Evolutionary conservation across 2,113 vertebrate species (phyloP), one percentile per base, ranked within the genome.

Genomic region (Trematocara macrostoma): DNA sequence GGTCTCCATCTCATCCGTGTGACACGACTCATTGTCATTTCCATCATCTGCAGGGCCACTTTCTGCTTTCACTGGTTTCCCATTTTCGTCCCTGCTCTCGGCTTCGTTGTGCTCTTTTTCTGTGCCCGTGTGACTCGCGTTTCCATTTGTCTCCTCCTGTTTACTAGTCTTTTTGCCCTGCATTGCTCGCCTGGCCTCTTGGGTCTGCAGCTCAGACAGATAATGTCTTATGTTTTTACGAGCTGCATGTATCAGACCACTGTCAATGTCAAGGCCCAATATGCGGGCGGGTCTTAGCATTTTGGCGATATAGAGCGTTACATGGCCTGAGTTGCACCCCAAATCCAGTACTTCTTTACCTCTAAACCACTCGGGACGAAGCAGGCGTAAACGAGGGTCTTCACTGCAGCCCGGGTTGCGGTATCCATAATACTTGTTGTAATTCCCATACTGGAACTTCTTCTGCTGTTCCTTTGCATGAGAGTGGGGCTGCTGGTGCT

Each of bases 341-440:
- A 99, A 88, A 91, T 99, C 98, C 76, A 99, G 90, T 23, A 99
- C 96, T 1, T 96, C 95, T 86, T 97, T 98, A 34, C 97, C 98
- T 34, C 85, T 90, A 89, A 99, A 99, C 98, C 98, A 98, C 82
- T 98, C 97, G 0, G 97, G 96, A 15, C 94, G 95, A 85, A 99
- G 87, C 2, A 96, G 92, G 2, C 94, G 94, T 11, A 98, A 82
- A 15, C 98, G 95, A 0, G 94, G 94, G 78, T 99, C 98, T 89
- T 98, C 97, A 2, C 94, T 96, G 4, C 92, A 89, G 1, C 96
- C 95, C 1, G 98, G 98, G 93, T 98, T 99, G 18, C 98, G 95
- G 88, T 99, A 99, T 26, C 98, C 98, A 7, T 99, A 99, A 88
- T 99, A 99, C 88, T 98, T 97, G 95, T 96, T 97, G 34, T 98